These are phyloP conservation scores for Montipora sp. DNA, from an alignment of 64 coral and sea anemone species.

Conservation along the genomic window DNA sequence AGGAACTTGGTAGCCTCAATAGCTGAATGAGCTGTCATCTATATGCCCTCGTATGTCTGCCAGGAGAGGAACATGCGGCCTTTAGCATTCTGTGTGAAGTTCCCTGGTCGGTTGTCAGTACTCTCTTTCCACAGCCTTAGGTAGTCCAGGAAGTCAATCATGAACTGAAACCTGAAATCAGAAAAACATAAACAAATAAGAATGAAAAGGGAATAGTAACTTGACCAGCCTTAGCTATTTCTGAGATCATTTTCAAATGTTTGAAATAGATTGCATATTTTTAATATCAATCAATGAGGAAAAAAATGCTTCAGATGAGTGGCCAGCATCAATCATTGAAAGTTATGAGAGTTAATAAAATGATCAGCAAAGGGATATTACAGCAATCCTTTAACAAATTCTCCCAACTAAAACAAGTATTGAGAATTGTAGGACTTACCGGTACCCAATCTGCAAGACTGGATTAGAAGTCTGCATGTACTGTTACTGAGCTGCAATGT, in stretches of 20 bases:
- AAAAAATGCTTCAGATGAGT: too few species aligned
- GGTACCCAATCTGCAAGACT: not conserved
- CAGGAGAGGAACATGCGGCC: conserved; percentile 36
- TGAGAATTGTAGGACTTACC: not conserved
- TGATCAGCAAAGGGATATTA: not conserved
- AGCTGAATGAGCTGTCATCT: conserved; percentile 22
- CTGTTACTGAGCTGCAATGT: not conserved
- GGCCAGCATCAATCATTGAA: not conserved
- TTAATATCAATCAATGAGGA: too few species aligned
- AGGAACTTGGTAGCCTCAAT: conserved; percentile 51
- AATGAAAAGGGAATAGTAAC: too few species aligned
- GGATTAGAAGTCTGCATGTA: not conserved
- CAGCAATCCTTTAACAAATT: conserved; percentile 10
- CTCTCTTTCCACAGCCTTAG: conserved; percentile 36
- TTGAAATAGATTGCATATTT: too few species aligned
- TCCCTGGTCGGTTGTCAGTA: conserved; percentile 28
- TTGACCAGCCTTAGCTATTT: too few species aligned
- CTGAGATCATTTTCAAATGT: too few species aligned
- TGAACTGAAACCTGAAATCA: conserved; percentile 37
- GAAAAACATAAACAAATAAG: not conserved
- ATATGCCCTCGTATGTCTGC: conserved; percentile 37
- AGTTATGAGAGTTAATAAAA: not conserved
- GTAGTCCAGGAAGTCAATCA: conserved; percentile 39
- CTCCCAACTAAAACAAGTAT: conserved; percentile 5
- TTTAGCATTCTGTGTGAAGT: conserved; percentile 52